These are phyloP conservation scores for Brachyhypopomus occidentalis DNA, from an alignment of 2,113 vertebrate species.

Conservation along the genomic window DNA sequence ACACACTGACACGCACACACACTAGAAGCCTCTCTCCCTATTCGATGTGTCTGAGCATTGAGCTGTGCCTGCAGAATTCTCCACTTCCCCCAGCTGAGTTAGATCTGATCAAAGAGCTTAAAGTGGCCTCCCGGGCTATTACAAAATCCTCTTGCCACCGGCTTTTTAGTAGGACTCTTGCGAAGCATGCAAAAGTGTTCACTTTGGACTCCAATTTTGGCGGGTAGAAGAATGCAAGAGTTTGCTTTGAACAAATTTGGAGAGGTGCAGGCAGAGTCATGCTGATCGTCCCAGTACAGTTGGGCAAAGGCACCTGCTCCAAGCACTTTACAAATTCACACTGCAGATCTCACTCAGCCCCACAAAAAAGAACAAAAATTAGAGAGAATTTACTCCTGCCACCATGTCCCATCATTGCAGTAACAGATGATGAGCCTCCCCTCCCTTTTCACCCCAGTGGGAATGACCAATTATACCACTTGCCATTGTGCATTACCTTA, in stretches of 20 bases:
- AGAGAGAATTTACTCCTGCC: constrained; percentile 12
- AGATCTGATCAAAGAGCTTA: constrained; percentile 26
- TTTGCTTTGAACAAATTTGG: too few species aligned
- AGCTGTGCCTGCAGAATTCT: background rate
- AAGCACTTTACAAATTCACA: background rate
- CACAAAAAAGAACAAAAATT: constrained; percentile 27
- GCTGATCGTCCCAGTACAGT: background rate
- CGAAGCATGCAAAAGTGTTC: background rate
- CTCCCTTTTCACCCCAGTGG: constrained; percentile 47
- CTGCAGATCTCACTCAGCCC: background rate
- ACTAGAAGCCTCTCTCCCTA: constrained; percentile 11
- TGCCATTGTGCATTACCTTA: constrained; percentile 53
- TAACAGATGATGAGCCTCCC: constrained; percentile 40
- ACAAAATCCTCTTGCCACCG: background rate
- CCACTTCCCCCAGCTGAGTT: constrained; percentile 26
- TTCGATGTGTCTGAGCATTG: constrained; percentile 1
- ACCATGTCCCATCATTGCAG: background rate
- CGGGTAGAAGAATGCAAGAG: background rate
- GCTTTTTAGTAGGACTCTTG: constrained; percentile 32
- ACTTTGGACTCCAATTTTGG: background rate
- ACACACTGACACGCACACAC: constrained; percentile 1
- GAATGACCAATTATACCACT: constrained; percentile 54
- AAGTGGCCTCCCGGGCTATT: constrained; percentile 10
- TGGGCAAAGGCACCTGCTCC: background rate
- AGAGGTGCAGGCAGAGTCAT: background rate